A percentile compares a stretch with the other conserved stretches of the same genome.
Conservation (phyloP, 92 coral and sea anemone genomes). For the Bergia puertoricense region DNA sequence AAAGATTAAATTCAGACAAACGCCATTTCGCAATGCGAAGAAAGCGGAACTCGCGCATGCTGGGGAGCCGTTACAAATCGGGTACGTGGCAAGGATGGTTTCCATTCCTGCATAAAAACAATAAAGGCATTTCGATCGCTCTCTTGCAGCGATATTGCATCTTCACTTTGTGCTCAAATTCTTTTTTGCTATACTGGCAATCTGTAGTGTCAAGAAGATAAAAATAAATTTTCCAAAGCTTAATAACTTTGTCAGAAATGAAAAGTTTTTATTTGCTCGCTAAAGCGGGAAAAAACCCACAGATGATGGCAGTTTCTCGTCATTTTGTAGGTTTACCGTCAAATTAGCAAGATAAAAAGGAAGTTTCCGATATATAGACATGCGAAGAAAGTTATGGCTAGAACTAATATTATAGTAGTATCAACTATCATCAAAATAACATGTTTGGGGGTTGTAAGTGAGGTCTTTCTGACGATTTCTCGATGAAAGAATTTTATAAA, state of each 20-base stretch:
- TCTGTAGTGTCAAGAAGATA: neutral
- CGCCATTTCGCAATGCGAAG: neutral
- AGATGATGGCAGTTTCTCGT: no score
- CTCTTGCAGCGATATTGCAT: neutral
- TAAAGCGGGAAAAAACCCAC: no score
- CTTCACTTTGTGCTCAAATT: neutral
- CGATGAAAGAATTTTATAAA: neutral
- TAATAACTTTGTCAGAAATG: neutral
- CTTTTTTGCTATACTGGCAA: neutral
- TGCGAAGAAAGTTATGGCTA: no score
- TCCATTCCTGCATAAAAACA: constrained; percentile 6
- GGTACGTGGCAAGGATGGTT: neutral
- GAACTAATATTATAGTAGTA: no score
- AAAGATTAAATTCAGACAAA: neutral
- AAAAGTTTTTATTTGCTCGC: neutral
- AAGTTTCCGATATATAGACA: no score
- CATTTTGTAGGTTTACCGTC: no score
- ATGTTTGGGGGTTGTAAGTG: neutral
- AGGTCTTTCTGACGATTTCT: neutral
- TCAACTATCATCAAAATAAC: neutral
- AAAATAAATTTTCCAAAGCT: no score
- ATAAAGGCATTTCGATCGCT: neutral
- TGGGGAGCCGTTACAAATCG: neutral
- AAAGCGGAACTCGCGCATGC: neutral
- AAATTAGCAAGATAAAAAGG: no score